These are phyloP conservation scores for Homarus gammarus DNA, from an alignment of 2,888 invertebrate genomes.

Conservation along the genomic window DNA sequence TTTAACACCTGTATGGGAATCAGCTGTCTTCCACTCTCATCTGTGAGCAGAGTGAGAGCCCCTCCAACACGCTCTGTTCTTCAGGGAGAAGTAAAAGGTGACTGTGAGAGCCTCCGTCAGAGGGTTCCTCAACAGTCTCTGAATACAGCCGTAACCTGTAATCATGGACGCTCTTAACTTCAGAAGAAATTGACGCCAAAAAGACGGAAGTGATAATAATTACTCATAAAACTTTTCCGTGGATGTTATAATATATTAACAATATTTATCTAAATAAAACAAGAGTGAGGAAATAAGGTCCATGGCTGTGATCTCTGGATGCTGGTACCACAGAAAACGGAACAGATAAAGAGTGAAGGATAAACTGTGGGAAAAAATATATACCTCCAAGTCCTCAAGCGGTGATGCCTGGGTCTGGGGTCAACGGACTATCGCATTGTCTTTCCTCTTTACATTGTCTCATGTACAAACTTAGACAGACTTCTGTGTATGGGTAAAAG, in stretches of 20 bases:
- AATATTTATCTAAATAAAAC: neutral
- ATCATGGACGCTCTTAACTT: neutral
- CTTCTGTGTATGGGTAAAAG: slow-evolving; percentile 9
- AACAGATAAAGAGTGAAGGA: neutral
- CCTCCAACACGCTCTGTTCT: too few species aligned
- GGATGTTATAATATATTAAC: neutral
- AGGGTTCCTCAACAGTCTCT: neutral
- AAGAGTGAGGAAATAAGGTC: neutral
- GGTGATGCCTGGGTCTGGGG: neutral
- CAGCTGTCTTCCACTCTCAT: too few species aligned
- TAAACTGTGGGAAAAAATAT: neutral
- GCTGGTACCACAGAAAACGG: neutral
- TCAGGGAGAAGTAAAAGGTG: neutral
- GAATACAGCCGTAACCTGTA: too few species aligned
- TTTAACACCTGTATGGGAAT: too few species aligned
- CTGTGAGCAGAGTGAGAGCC: neutral
- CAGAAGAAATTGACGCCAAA: neutral
- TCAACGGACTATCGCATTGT: neutral
- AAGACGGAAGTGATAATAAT: neutral
- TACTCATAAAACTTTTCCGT: neutral
- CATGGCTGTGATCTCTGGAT: neutral
- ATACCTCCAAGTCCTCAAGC: neutral
- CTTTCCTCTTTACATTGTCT: slow-evolving; percentile 15
- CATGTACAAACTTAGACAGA: slow-evolving; percentile 1
- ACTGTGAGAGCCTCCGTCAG: neutral